Percentiles rank a stretch among this genome's conserved stretches.
Evolutionary conservation across 1,140 invertebrate species (phyloP).

Genomic region (Cyphomyrmex costatus): DNA sequence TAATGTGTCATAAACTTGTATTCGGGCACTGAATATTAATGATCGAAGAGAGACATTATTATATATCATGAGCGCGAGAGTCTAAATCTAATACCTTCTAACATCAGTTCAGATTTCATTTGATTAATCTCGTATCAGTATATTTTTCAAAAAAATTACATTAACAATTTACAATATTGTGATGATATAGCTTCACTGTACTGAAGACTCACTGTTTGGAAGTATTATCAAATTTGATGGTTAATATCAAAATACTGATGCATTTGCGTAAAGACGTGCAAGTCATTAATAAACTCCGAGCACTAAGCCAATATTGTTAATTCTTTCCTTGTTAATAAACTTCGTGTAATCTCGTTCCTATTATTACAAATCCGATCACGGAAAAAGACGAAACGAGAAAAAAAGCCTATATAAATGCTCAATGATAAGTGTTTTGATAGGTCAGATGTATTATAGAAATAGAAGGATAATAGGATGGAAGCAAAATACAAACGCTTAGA

Average conservation of each 20-base stretch:
- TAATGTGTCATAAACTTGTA: constrained; percentile 63
- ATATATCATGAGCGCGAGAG: constrained; percentile 9
- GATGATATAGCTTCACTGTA: background rate
- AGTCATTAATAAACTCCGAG: constrained; percentile 25
- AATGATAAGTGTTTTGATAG: constrained; percentile 5
- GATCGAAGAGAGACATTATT: constrained; percentile 54
- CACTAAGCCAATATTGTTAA: constrained; percentile 14
- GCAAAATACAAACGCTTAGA: too few relatives aligned
- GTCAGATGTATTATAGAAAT: too few relatives aligned
- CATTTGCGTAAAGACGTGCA: background rate
- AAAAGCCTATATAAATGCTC: constrained; percentile 53
- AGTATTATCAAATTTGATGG: constrained; percentile 1
- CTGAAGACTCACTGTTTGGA: constrained; percentile 4
- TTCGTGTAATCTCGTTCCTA: constrained; percentile 30
- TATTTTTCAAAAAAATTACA: background rate
- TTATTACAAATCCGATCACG: constrained; percentile 40
- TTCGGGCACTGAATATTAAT: constrained; percentile 65
- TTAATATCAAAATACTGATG: constrained; percentile 3
- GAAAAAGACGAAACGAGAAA: constrained; percentile 35
- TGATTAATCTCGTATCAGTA: background rate
- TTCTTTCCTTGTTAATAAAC: constrained; percentile 10
- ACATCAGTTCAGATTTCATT: constrained; percentile 5
- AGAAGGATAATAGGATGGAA: too few relatives aligned
- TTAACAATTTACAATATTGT: background rate
- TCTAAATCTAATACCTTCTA: background rate